These are phyloP conservation scores for Oriolus oriolus DNA, from an alignment of 2,113 vertebrate genomes.

Conservation along the genomic window DNA sequence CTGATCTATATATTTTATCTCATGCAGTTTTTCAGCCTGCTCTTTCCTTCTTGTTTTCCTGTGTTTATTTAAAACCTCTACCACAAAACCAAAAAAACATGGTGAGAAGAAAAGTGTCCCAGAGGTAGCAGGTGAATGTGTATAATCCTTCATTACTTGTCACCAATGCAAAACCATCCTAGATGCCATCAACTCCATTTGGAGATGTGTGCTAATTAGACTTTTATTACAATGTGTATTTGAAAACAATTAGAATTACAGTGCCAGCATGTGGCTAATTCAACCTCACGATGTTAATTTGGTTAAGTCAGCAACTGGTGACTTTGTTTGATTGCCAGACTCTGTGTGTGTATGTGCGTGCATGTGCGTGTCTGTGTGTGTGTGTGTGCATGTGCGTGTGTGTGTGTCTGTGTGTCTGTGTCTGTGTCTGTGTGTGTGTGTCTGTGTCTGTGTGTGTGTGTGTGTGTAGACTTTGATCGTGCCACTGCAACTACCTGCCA, in stretches of 20 bases:
- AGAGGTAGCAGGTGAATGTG: background rate
- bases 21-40: conserved; percentile 41
- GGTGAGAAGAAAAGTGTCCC: background rate
- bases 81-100: background rate
- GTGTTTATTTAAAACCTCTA: conserved; percentile 46
- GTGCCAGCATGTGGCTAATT: conserved; percentile 60
- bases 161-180: background rate
- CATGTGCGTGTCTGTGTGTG: no score
- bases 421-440: no score
- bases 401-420: background rate
- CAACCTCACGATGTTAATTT: background rate
- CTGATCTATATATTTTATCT: background rate
- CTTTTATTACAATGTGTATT: conserved; percentile 52
- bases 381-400: background rate
- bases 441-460: no score
- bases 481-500: background rate
- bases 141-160: conserved; percentile 36
- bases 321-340: background rate
- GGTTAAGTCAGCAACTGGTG: background rate
- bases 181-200: conserved; percentile 31
- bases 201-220: conserved; percentile 42
- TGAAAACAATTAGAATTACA: conserved; percentile 66
- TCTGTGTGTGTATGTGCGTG: no score
- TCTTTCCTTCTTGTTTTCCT: conserved; percentile 20
- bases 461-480: background rate